Evolutionary conservation across 1,140 invertebrate genomes (phyloP), one percentile per base, ranked within the genome.

Genomic region (Tetramorium parvispinum): DNA sequence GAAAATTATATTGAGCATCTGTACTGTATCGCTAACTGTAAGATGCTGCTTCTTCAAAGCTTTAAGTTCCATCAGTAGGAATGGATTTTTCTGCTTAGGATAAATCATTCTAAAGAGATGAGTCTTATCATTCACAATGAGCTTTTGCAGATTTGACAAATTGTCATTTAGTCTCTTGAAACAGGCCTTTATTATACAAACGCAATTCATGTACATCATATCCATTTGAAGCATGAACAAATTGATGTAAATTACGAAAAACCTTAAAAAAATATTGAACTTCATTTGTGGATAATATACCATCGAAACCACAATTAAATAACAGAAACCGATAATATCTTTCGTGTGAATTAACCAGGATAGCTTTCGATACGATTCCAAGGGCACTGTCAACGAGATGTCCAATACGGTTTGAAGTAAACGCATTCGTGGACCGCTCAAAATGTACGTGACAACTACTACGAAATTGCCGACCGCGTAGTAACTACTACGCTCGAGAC

Each of bases 351-450:
- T 66, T 1, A 66, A 6, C 37, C n/a, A 5, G 0, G 37, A 66
- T 13, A 66, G 3, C 32, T 43, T 66, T 43, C 10, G 37, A 32
- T 43, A 66, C n/a, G 63, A 66, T 66, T 66, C 7, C n/a, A n/a
- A 40, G 1, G 63, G 61, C 2, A 66, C 10, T 11, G 10, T 66
- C 8, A 18, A 65, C 18, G 32, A 65, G 32, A 65, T 37, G 18
- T 66, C 11, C n/a, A 43, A 13, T 66, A 66, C 6, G 4, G 37
- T 21, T 18, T 66, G 40, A 13, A 66, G 37, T 10, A 66, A 66
- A 66, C n/a, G 65, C 65, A 43, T 43, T 43, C n/a, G 65, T 66
- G 65, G 40, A 5, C n/a, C n/a, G 46, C n/a, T 66, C 37, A 66
- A 66, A 46, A 66, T 13, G 1, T 66, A 43, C 2, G 65, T 46